phyloP scores from a whole-genome alignment of 2,888 invertebrate genomes.

The Didymodactylos carnosus region DNA sequence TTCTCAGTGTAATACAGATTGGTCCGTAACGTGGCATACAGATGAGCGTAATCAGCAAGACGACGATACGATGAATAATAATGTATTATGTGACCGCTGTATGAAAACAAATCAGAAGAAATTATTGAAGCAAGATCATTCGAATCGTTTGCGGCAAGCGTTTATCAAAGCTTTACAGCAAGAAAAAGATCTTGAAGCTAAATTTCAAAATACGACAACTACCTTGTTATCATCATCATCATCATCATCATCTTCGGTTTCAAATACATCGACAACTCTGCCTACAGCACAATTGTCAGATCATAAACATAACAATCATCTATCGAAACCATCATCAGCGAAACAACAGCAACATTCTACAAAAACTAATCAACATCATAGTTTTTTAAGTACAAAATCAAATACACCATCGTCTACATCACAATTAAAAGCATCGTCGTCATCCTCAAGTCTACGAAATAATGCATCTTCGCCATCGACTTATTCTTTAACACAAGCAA shows the following conservation, averaged over 20 bases:
- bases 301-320: not conserved
- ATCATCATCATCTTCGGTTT: not conserved
- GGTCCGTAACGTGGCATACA: conserved; percentile 73
- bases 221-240: not conserved
- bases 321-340: not conserved
- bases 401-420: not conserved
- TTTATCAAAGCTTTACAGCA: conserved; percentile 96
- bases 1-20: conserved; percentile 90
- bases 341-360: not conserved
- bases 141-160: conserved; percentile 85
- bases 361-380: not conserved
- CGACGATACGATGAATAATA: not conserved
- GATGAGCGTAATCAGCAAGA: not conserved
- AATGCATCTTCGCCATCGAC: not conserved
- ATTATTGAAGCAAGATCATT: conserved; percentile 88
- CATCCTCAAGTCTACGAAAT: not conserved
- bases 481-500: not conserved
- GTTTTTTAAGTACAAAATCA: not conserved
- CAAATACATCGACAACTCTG: not conserved
- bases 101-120: conserved; percentile 93
- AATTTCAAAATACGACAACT: not conserved
- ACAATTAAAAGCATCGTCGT: not conserved
- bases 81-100: conserved; percentile 80
- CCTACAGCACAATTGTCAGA: not conserved
- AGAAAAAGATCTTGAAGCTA: conserved; percentile 78